Conservation (phyloP, 2,888 invertebrate species). For the Eudasyphora cyanicolor region DNA sequence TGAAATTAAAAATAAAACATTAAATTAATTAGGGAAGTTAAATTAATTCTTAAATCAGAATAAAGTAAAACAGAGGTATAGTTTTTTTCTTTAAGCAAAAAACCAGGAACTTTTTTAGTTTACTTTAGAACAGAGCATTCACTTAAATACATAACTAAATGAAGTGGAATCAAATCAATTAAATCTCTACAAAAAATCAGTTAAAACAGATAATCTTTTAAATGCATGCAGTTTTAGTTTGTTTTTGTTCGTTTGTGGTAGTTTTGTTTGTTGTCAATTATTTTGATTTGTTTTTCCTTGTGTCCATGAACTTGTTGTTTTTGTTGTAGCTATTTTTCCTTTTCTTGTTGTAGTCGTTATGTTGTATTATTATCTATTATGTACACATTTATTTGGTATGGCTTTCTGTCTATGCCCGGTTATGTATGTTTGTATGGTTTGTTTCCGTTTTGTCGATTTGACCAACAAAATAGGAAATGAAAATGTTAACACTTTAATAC, state of each 20-base stretch:
- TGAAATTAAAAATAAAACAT: slow-evolving; percentile 56
- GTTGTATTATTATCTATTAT: slow-evolving; percentile 5
- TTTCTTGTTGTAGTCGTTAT: not conserved
- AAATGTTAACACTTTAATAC: slow-evolving; percentile 56
- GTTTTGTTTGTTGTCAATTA: not conserved
- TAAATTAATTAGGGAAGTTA: slow-evolving; percentile 28
- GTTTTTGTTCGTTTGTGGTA: not conserved
- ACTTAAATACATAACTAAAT: not conserved
- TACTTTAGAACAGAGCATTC: not conserved
- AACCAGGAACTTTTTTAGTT: slow-evolving; percentile 16
- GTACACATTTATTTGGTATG: slow-evolving; percentile 35
- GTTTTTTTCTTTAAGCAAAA: slow-evolving; percentile 5
- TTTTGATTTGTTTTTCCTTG: slow-evolving; percentile 22
- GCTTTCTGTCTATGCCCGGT: slow-evolving; percentile 31
- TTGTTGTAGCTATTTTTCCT: not conserved
- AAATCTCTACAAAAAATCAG: not conserved
- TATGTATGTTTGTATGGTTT: not conserved
- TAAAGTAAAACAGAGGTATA: slow-evolving; percentile 16
- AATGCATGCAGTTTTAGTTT: not conserved
- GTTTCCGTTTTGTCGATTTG: slow-evolving; percentile 15
- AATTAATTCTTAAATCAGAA: not conserved
- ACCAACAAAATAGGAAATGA: slow-evolving; percentile 39
- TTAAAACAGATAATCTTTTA: not conserved
- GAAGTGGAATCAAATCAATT: not conserved
- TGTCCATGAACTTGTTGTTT: slow-evolving; percentile 37